Conservation (phyloP, 2,888 invertebrate genomes). For the Harmothoe impar region DNA sequence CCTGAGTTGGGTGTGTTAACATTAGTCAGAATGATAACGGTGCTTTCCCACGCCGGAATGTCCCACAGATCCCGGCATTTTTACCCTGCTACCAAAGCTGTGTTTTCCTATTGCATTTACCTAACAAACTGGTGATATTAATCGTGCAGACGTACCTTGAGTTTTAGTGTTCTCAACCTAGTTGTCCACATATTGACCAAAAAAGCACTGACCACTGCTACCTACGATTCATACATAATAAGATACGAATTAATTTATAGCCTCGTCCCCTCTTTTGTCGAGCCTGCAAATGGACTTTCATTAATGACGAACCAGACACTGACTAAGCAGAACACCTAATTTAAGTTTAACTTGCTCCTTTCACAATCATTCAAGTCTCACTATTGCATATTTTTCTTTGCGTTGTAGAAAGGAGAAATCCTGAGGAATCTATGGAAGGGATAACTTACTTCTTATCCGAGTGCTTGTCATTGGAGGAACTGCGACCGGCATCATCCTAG, state of each 20-base stretch:
- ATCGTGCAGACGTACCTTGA: slow-evolving; percentile 55
- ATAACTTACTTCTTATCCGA: slow-evolving; percentile 56
- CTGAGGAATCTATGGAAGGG: too few relatives aligned
- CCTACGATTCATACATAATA: slow-evolving; percentile 67
- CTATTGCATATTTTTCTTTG: too few relatives aligned
- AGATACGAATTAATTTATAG: slow-evolving; percentile 48
- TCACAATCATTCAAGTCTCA: too few relatives aligned
- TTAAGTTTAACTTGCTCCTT: background rate
- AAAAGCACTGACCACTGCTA: slow-evolving; percentile 72
- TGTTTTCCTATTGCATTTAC: too few relatives aligned
- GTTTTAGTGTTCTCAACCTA: slow-evolving; percentile 68
- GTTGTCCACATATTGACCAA: slow-evolving; percentile 77
- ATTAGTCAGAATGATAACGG: too few relatives aligned
- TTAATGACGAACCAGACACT: slow-evolving; percentile 17
- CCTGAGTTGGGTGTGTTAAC: too few relatives aligned
- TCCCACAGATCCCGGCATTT: too few relatives aligned
- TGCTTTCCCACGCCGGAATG: too few relatives aligned
- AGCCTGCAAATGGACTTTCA: slow-evolving; percentile 47
- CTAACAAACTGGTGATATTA: background rate
- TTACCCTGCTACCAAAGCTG: background rate
- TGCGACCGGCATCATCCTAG: slow-evolving; percentile 59
- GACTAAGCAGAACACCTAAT: background rate
- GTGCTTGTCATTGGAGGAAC: slow-evolving; percentile 60
- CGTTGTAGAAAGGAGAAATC: too few relatives aligned
- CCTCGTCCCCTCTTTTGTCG: slow-evolving; percentile 25